phyloP scores from a whole-genome alignment of 2,888 invertebrate genomes.

The Aproaerema taeniolella region DNA sequence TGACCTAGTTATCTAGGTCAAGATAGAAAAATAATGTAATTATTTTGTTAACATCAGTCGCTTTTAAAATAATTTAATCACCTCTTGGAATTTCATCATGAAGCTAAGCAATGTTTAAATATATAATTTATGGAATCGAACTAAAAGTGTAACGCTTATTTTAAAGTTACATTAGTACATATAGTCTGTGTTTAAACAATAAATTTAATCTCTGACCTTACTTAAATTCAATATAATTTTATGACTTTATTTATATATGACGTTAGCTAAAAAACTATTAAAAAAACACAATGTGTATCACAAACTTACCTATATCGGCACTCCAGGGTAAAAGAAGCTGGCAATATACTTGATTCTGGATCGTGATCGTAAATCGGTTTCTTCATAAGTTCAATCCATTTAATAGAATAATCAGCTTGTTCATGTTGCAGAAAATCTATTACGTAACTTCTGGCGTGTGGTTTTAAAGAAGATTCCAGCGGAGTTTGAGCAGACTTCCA shows the following conservation, averaged over 20 bases:
- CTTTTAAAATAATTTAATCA: too few species aligned
- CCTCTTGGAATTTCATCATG: neutral
- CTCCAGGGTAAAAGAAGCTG: conserved; percentile 73
- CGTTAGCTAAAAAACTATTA: neutral
- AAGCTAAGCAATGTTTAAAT: too few species aligned
- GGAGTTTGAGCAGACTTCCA: conserved; percentile 75
- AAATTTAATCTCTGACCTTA: too few species aligned
- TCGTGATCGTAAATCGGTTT: conserved; percentile 73
- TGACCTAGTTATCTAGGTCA: too few species aligned
- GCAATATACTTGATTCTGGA: conserved; percentile 67
- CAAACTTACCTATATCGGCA: conserved; percentile 82
- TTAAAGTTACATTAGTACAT: too few species aligned
- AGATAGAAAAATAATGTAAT: too few species aligned
- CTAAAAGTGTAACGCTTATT: too few species aligned
- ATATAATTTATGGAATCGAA: too few species aligned
- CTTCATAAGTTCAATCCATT: conserved; percentile 88
- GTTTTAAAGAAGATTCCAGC: conserved; percentile 64
- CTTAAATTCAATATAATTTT: too few species aligned
- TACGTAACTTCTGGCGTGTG: conserved; percentile 83
- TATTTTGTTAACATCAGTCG: too few species aligned
- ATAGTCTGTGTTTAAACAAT: neutral
- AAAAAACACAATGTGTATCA: neutral
- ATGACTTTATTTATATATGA: too few species aligned
- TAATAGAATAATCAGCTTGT: conserved; percentile 84
- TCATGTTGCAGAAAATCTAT: conserved; percentile 86